Base-by-base conservation (phyloP, 2,888 invertebrate genomes). In the Habroteleia sp. region DNA sequence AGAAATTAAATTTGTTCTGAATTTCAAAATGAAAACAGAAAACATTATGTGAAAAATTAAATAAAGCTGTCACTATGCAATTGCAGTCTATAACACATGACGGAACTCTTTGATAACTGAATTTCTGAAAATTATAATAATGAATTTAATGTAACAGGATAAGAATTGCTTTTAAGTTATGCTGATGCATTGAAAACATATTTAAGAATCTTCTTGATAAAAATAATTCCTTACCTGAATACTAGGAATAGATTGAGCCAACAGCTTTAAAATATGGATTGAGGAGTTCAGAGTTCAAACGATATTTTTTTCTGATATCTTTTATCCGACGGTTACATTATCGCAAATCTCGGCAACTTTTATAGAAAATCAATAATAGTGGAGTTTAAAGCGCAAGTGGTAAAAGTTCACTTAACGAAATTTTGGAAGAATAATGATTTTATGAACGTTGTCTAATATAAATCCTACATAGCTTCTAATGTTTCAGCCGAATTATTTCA, bases 281-380 rank as follows among this genome's bases (percentile, higher is more conserved):
- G 69, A 56, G 39, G 50, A 63, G 48, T 52, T 58, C 69, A 63
- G 63, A 74, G 69, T 63, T 69, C 74, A 65, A 69, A 69, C 63
- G 74, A 63, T 74, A 63, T 63, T 63, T 74, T 74, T 74, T 74
- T 65, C 74, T 56, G 69, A 63, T 69, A 74, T 69, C 74, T 74
- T 74, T 74, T 74, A 69, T 74, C 74, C 58, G 33, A 58, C 74
- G 69, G 63, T 74, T 69, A 69, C 69, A 69, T 69, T 69, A 74
- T 69, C 74, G 63, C 74, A 69, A 63, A 74, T 74, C 74, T 69
- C 63, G 48, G 69, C 68, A 69, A 74, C 54, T 74, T 74, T 69
- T 74, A 74, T 69, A 63, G 74, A 74, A 63, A 74, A 74, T 69
- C 74, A 74, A 74, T 74, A 63, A 74, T 39, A 56, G 37, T 56